These are phyloP conservation scores for Microhierax caerulescens DNA, from an alignment of 2,797 vertebrate species.

Conservation along the genomic window DNA sequence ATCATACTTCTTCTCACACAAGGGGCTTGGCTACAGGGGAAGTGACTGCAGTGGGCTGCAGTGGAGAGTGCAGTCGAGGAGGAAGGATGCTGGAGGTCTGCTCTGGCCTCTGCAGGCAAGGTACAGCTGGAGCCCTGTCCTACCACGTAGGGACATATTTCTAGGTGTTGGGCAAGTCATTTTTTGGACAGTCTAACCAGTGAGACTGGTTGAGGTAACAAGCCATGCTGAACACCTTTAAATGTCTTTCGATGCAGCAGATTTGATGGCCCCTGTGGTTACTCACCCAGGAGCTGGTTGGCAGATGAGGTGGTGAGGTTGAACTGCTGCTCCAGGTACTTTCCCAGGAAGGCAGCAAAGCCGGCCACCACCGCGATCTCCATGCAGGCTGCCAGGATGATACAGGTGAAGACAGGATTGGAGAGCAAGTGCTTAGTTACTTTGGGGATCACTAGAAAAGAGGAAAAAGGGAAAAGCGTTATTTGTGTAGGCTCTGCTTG, in stretches of 20 bases:
- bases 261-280: not conserved
- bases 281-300: conserved; percentile 95
- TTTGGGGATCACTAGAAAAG: conserved; percentile 89
- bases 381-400: conserved; percentile 96
- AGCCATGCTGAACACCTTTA: rapidly evolving
- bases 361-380: conserved; percentile 97
- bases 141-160: not conserved
- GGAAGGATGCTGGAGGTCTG: not conserved
- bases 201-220: not conserved
- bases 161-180: not conserved
- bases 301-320: conserved; percentile 97
- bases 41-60: not conserved
- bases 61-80: rapidly evolving
- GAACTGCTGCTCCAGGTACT: conserved; percentile 98
- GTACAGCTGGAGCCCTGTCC: not conserved
- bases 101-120: not conserved
- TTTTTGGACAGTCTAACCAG: not conserved
- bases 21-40: rapidly evolving
- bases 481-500: not conserved
- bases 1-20: not conserved
- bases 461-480: not conserved
- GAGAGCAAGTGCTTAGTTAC: conserved; percentile 96
- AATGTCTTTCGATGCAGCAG: not conserved
- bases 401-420: conserved; percentile 98
- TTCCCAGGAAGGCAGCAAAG: conserved; percentile 94